Evolutionary conservation across 64 coral and sea anemone genomes (phyloP), one percentile per base, ranked within the genome.

Genomic region (Pachyseris speciosa): DNA sequence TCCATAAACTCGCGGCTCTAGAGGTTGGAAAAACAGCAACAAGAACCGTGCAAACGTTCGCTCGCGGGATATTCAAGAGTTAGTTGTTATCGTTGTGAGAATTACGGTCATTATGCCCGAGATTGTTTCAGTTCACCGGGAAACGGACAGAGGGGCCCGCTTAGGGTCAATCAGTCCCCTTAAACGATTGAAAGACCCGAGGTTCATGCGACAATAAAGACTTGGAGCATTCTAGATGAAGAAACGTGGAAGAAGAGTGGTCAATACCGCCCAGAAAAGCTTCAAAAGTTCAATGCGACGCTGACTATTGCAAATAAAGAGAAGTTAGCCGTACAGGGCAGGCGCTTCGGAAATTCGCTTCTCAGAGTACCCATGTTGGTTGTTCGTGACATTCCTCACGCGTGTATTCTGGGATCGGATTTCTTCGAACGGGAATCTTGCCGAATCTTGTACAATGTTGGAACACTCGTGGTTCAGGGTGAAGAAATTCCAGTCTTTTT

Each of bases 381-480:
- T n/a, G n/a, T n/a, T n/a, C n/a, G n/a, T n/a, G n/a, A 45, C 68
- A 25, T 36, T 85, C 28, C 83, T 7, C 38, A 87, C 69, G 43
- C 60, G 12, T 83, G 88, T 41, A 26, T 81, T 80, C 42, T 91
- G 42, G 76, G 76, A 51, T 81, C 63, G n/a, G 88, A 91, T 33
- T 83, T 91, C 61, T 83, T 83, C 48, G 38, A 83, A 27, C 64
- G 48, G 12, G 41, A 91, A 50, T 43, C 60, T 34, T 91, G 88
- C 24, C 76, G 71, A 73, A 83, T 91, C 20, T 69, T 44, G 40
- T 90, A 81, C 52, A 65, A 91, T 72, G n/a, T 66, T 22, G 76
- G 88, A 69, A 91, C 77, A 34, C 38, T 91, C 28, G 47, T 81
- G 22, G 52, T 72, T 81, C 32, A 37, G 20, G 47, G 45, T 22